Percentiles rank a stretch among this genome's conserved stretches.
phyloP scores from a whole-genome alignment of 2,888 invertebrate species.

The Pseudeuparius sepicola region DNA sequence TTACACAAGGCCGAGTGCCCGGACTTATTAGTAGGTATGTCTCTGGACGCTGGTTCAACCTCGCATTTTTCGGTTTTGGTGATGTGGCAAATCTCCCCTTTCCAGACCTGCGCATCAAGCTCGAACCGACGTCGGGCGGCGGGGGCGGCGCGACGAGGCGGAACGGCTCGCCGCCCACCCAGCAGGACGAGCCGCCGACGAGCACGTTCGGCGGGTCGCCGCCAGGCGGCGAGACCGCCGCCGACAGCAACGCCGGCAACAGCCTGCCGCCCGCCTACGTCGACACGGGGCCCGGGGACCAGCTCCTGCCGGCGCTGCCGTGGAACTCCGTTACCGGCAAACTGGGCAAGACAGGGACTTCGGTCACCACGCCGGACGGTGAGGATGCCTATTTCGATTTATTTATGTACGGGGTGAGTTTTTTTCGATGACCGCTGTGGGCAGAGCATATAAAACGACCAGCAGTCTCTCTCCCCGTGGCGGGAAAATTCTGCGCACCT shows the following conservation, averaged over 20 bases:
- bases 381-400: too few species aligned
- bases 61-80: too few species aligned
- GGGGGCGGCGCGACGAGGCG: too few species aligned
- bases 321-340: constrained; percentile 49
- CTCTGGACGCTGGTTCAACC: too few species aligned
- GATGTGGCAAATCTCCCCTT: too few species aligned
- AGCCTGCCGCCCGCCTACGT: constrained; percentile 30
- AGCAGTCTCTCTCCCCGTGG: too few species aligned
- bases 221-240: constrained; percentile 21
- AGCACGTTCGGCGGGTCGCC: constrained; percentile 34
- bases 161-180: too few species aligned
- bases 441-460: too few species aligned
- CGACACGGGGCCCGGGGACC: constrained; percentile 38
- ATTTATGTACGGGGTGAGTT: not conserved
- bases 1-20: too few species aligned
- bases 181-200: constrained; percentile 35
- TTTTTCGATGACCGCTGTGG: too few species aligned
- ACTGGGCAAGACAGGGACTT: constrained; percentile 57
- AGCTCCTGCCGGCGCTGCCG: constrained; percentile 43
- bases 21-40: too few species aligned
- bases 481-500: too few species aligned
- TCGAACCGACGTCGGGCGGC: constrained; percentile 48
- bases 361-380: constrained; percentile 80
- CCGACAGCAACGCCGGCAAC: constrained; percentile 32
- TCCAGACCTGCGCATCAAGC: constrained; percentile 69